Conservation (phyloP, 2,113 vertebrate species). For the Leucosticte australis region DNA sequence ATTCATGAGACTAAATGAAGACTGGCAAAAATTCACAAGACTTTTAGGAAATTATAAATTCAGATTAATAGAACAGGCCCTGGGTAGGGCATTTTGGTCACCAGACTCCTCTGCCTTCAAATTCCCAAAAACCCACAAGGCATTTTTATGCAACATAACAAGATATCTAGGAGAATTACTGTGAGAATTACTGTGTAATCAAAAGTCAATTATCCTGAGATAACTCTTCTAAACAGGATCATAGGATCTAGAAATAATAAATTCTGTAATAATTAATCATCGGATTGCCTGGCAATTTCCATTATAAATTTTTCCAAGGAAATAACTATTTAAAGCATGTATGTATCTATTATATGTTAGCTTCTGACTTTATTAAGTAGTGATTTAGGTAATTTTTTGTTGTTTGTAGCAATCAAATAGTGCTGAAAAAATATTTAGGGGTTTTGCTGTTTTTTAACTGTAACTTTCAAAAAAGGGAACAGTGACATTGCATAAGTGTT, state of each 20-base stretch:
- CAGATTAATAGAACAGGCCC: background rate
- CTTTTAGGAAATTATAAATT: background rate
- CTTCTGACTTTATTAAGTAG: background rate
- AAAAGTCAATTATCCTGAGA: background rate
- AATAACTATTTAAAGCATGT: background rate
- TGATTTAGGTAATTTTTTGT: background rate
- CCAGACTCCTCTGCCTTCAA: background rate
- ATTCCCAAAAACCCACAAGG: background rate
- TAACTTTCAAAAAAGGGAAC: background rate
- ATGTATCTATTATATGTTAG: background rate
- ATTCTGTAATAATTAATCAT: background rate
- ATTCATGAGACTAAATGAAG: background rate
- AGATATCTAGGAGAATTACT: background rate
- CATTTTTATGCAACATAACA: background rate
- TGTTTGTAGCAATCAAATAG: background rate
- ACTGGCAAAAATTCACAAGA: background rate
- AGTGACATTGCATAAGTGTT: background rate
- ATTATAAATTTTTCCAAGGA: background rate
- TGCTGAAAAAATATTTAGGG: background rate
- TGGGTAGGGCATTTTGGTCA: background rate
- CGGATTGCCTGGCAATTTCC: background rate
- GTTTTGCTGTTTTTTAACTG: background rate
- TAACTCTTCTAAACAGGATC: background rate
- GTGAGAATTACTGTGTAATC: background rate
- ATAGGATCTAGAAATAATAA: background rate